Evolutionary conservation across 2,888 invertebrate species (phyloP).

Genomic region (Lottia scabra): DNA sequence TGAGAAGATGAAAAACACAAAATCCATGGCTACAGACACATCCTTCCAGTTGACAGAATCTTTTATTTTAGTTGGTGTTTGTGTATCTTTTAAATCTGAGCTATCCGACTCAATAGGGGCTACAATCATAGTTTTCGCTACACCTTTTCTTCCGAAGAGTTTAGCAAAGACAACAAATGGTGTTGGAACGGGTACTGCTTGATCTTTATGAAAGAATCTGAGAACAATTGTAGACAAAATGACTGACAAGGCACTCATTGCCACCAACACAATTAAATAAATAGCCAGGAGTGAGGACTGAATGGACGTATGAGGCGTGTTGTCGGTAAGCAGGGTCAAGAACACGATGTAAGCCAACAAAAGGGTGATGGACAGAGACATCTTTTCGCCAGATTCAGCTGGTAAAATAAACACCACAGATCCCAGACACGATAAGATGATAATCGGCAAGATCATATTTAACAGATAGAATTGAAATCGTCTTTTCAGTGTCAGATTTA

Average conservation of each 20-base stretch:
- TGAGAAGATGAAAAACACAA: too few species aligned
- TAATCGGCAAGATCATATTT: not conserved
- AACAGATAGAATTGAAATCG: not conserved
- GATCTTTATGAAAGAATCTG: not conserved
- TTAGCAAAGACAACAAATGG: too few species aligned
- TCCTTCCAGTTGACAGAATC: too few species aligned
- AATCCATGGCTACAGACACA: too few species aligned
- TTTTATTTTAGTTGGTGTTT: too few species aligned
- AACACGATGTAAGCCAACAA: not conserved
- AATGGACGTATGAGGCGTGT: not conserved
- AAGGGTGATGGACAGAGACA: not conserved
- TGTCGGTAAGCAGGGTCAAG: not conserved
- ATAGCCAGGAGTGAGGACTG: not conserved
- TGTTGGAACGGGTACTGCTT: not conserved
- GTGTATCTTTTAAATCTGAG: too few species aligned
- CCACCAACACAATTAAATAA: not conserved
- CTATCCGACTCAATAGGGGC: too few species aligned
- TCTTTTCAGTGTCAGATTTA: not conserved
- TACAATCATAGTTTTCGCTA: too few species aligned
- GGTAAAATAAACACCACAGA: not conserved
- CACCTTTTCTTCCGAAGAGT: too few species aligned
- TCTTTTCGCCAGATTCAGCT: not conserved
- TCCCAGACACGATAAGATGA: not conserved
- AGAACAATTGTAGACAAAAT: not conserved
- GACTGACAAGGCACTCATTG: not conserved